Conservation (phyloP, 2,113 vertebrate species). For the Pachyramphus minor region DNA sequence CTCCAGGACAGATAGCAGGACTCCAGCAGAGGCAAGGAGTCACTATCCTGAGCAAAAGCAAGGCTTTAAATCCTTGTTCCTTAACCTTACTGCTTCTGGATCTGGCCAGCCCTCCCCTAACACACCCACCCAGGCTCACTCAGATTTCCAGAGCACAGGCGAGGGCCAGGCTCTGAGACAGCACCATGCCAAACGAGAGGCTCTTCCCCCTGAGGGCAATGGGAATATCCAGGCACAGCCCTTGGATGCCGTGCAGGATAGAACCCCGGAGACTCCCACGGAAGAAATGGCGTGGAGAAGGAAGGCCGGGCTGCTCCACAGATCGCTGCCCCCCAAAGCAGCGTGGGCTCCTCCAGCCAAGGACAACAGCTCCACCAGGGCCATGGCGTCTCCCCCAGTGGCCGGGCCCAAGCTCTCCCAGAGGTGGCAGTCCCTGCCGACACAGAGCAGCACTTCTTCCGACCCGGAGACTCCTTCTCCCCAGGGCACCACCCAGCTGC, state of each 20-base stretch:
- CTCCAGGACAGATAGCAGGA: slow-evolving; percentile 32
- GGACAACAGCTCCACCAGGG: not conserved
- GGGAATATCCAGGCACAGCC: not conserved
- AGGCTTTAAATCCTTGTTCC: slow-evolving; percentile 23
- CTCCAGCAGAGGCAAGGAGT: not conserved
- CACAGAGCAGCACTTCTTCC: slow-evolving; percentile 57
- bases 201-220: not conserved
- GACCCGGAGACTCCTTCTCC: slow-evolving; percentile 51
- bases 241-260: not conserved
- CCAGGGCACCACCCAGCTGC: slow-evolving; percentile 66
- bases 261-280: not conserved
- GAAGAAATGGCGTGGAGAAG: slow-evolving; percentile 54
- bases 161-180: not conserved
- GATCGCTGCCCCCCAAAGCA: not conserved
- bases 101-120: not conserved
- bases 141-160: not conserved
- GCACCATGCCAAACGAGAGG: not conserved
- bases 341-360: not conserved
- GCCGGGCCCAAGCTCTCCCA: not conserved
- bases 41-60: slow-evolving; percentile 30
- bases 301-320: slow-evolving; percentile 35
- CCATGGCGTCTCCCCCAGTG: fast-evolving
- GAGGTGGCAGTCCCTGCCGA: slow-evolving; percentile 11
- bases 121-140: not conserved
- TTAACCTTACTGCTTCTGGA: not conserved